Evolutionary conservation across 2,113 vertebrate genomes (phyloP).

Genomic region (Coptodon rendalli): DNA sequence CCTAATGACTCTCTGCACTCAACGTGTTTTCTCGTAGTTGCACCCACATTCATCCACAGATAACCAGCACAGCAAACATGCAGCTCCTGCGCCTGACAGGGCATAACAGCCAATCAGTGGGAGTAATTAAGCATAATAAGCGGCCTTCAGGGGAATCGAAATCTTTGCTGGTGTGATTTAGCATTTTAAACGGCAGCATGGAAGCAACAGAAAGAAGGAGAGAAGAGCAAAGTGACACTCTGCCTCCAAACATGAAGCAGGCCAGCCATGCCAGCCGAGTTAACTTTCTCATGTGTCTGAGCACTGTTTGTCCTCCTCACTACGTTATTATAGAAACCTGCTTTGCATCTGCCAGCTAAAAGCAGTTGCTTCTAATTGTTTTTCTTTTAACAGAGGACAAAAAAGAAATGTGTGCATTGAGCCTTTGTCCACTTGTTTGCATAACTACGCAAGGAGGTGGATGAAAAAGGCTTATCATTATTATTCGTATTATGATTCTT

Average conservation of each 20-base stretch:
- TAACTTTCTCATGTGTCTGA: neutral
- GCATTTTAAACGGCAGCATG: neutral
- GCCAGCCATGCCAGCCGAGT: neutral
- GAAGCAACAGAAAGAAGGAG: neutral
- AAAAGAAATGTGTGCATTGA: neutral
- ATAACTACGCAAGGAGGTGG: neutral
- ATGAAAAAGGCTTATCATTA: neutral
- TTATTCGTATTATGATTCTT: neutral
- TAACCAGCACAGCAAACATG: neutral
- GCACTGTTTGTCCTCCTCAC: neutral
- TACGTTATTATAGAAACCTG: neutral
- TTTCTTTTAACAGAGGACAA: neutral
- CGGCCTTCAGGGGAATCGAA: neutral
- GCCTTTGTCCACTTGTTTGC: conserved; percentile 13
- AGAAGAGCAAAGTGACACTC: neutral
- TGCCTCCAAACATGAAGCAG: neutral
- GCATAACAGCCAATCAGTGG: conserved; percentile 1
- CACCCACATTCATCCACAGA: neutral
- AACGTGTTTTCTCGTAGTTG: neutral
- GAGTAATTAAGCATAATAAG: conserved; percentile 23
- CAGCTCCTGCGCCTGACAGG: neutral
- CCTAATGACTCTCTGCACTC: neutral
- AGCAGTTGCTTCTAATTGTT: neutral
- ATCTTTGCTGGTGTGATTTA: neutral
- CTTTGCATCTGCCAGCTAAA: neutral